These are phyloP conservation scores for Zaprionus camerounensis DNA, from an alignment of 1,140 invertebrate genomes.

Conservation along the genomic window DNA sequence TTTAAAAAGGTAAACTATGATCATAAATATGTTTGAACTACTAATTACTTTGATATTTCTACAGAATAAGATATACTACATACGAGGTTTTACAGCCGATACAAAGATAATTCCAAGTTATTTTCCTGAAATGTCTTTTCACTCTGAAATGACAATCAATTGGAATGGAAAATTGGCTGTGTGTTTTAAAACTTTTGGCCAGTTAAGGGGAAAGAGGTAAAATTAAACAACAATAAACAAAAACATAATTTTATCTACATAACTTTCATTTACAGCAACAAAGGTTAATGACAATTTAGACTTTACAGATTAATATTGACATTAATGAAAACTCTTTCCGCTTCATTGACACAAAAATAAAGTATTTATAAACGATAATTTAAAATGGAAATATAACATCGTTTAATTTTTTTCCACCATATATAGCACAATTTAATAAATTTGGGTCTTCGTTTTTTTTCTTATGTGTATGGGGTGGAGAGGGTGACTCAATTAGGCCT, in stretches of 20 bases:
- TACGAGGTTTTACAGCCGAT: constrained; percentile 18
- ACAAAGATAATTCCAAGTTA: constrained; percentile 39
- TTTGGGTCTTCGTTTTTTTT: background rate
- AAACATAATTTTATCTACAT: background rate
- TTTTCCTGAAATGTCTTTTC: constrained; percentile 26
- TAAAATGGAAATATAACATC: background rate
- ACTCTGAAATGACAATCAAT: constrained; percentile 18
- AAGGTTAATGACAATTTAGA: background rate
- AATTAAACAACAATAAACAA: background rate
- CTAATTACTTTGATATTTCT: background rate
- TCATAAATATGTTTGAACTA: background rate
- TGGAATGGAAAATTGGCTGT: constrained; percentile 7
- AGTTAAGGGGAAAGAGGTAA: background rate
- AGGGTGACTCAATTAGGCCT: no score
- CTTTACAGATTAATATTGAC: background rate
- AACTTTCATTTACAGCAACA: background rate
- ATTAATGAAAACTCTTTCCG: background rate
- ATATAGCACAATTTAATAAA: background rate
- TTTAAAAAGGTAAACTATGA: constrained; percentile 36
- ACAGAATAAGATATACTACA: constrained; percentile 29
- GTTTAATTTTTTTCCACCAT: background rate
- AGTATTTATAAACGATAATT: background rate
- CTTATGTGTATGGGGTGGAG: no score
- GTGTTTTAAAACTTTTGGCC: background rate
- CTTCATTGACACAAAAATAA: background rate